Base-by-base conservation (phyloP, 2,797 vertebrate species). In the Eupleurogrammus muticus region DNA sequence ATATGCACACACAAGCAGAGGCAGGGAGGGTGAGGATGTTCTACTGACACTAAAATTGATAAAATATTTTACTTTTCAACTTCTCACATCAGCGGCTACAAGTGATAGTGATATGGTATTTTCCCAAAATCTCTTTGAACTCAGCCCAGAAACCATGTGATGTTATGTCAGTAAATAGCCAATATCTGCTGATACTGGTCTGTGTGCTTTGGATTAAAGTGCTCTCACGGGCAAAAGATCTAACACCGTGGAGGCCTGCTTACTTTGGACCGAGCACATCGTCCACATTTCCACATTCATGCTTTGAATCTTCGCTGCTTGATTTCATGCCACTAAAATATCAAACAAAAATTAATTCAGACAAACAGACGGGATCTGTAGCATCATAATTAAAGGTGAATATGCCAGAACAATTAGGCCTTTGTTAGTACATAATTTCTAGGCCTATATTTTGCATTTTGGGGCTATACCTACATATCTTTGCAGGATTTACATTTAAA, bases 31-130 rank as follows among this genome's bases (percentile, higher is more conserved):
- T 16, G 44, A 38, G 23, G 35, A 60, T 55, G 52, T 12, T 49
- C 23, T 24, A 52, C 17, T 63, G 68, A 73, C 66, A 56, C 28
- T 47, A 42, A 67, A 73, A 58, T 72, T 49, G 68, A 47, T 61
- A 66, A 63, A 20, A 56, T 60, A 51, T 73, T 61, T 61, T 20
- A 76, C 14, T 36, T 20, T 5, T 13, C 58, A 70, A 23, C 21
- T 50, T 68, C 2, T 21, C 40, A 51, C 3, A 35, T 70, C 12
- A 55, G 56, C 64, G 4, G 36, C 52, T 49, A 3, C 59, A 36
- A 44, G 48, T 55, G 38, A 32, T 28, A 52, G 6, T 4, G 51
- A 61, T 0, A 1, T 38, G 9, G 14, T 23, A 50, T 9, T 17
- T 34, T 56, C 20, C 48, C 11, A 34, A 56, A 73, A 74, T 23